Evolutionary conservation across 2,113 vertebrate species (phyloP).

Genomic region (Mellivora capensis): DNA sequence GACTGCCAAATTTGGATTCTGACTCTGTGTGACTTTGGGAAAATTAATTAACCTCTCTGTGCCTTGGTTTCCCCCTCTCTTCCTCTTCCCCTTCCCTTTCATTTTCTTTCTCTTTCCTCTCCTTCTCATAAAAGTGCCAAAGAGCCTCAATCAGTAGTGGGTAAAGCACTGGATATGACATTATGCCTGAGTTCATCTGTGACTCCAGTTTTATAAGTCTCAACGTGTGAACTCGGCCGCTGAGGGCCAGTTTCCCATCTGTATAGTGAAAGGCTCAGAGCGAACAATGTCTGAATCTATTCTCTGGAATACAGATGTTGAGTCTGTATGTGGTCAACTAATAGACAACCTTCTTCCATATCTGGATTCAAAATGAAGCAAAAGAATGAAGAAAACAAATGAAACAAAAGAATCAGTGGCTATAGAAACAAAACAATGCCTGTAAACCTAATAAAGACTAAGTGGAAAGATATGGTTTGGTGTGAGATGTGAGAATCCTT

Average conservation of each 20-base stretch:
- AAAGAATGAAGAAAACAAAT: not conserved
- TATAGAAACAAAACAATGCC: not conserved
- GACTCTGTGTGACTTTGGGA: not conserved
- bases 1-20: not conserved
- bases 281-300: not conserved
- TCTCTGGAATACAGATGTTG: not conserved
- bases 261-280: not conserved
- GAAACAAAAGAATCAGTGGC: not conserved
- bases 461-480: not conserved
- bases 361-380: not conserved
- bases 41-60: not conserved
- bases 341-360: not conserved
- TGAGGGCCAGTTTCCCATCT: not conserved
- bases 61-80: not conserved
- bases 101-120: not conserved
- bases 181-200: not conserved
- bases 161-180: not conserved
- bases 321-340: not conserved
- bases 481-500: not conserved
- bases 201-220: not conserved
- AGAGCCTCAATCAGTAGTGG: no score
- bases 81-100: not conserved
- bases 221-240: not conserved
- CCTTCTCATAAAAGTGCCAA: not conserved
- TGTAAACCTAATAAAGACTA: not conserved